Evolutionary conservation across 2,797 vertebrate species (phyloP).

Genomic region (Acridotheres tristis): DNA sequence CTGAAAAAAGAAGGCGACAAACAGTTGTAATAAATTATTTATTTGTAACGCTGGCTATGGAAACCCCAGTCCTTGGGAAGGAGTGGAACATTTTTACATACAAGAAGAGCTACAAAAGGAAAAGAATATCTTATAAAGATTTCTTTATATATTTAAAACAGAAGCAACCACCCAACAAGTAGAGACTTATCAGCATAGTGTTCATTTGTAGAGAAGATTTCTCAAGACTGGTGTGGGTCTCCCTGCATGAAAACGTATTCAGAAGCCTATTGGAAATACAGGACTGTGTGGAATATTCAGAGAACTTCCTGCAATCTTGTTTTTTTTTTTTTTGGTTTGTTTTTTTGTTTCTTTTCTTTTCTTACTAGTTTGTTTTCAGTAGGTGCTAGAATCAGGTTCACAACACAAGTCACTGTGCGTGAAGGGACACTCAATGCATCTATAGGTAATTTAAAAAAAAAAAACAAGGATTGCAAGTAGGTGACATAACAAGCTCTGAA

Average conservation of each 20-base stretch:
- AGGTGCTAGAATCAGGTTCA: slow-evolving; percentile 95
- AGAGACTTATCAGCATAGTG: slow-evolving; percentile 87
- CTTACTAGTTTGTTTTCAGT: slow-evolving; percentile 81
- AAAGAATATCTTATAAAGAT: slow-evolving; percentile 86
- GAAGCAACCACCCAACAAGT: slow-evolving; percentile 70
- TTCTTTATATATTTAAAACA: slow-evolving; percentile 86
- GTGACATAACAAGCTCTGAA: slow-evolving; percentile 87
- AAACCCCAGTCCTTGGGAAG: slow-evolving; percentile 74
- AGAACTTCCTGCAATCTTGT: slow-evolving; percentile 79
- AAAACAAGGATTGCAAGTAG: slow-evolving; percentile 80
- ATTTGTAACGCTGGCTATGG: slow-evolving; percentile 79
- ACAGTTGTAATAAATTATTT: slow-evolving; percentile 93
- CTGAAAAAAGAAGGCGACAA: slow-evolving; percentile 99
- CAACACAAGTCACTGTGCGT: slow-evolving; percentile 89
- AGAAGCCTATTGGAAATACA: slow-evolving; percentile 73
- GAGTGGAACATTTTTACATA: slow-evolving; percentile 78
- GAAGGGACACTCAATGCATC: slow-evolving; percentile 76
- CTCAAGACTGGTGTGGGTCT: slow-evolving; percentile 86
- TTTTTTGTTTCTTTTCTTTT: slow-evolving; percentile 24
- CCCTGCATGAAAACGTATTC: slow-evolving; percentile 90
- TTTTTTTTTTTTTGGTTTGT: slow-evolving; percentile 8
- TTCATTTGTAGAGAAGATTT: slow-evolving; percentile 90
- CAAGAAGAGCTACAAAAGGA: slow-evolving; percentile 78
- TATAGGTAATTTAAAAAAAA: slow-evolving; percentile 69
- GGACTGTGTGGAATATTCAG: slow-evolving; percentile 80